Evolutionary conservation across 37 sponge, comb jelly and placozoan species (phyloP), one percentile per base, ranked within the genome.

Genomic region (Hormiphora californensis): DNA sequence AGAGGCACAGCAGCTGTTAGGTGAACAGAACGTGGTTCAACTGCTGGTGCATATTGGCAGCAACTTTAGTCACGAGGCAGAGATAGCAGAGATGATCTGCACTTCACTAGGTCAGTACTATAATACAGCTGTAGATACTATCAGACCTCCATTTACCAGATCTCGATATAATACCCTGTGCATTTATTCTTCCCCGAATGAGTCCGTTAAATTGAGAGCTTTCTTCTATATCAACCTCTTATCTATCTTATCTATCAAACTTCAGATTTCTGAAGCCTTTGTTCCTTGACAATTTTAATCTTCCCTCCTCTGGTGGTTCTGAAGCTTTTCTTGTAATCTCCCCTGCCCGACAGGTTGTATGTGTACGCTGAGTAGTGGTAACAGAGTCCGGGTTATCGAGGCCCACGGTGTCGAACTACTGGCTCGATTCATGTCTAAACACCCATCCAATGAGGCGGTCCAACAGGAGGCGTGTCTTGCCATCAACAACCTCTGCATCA

Each of bases 1-100:
- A 21, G 81, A 73, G 23, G 81, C 81, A 15, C 81, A 73, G 81
- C 81, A 73, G 46, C 35, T 73, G 23, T 19, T 73, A 4, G 81
- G 81, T 1, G 81, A 73, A 28, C 40, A 73, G 3, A 73, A 73
- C 25, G 81, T 73, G 4, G 43, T 73, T 19, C 40, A 73, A 40
- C 40, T 43, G 12, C 81, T 73, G 41, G 81, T 73, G 5, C 39
- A 36, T 9, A 23, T 73, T 43, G 81, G 81, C 25, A 73, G 43
- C 81, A 73, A 39, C 25, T 73, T 73, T 17, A 46, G 46, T 5
- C 46, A 73, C 25, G 81, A 73, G 44, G 19, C 46, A n/a, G 81
- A 73, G 43, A 46, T 73, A 7, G 81, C 81, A 43, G 81, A 73
- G 23, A 73, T 73, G 81, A 73, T 73, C 46, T 73, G 81, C 81